phyloP scores from a whole-genome alignment of 2,888 invertebrate genomes.

The Torymus tubicola region DNA sequence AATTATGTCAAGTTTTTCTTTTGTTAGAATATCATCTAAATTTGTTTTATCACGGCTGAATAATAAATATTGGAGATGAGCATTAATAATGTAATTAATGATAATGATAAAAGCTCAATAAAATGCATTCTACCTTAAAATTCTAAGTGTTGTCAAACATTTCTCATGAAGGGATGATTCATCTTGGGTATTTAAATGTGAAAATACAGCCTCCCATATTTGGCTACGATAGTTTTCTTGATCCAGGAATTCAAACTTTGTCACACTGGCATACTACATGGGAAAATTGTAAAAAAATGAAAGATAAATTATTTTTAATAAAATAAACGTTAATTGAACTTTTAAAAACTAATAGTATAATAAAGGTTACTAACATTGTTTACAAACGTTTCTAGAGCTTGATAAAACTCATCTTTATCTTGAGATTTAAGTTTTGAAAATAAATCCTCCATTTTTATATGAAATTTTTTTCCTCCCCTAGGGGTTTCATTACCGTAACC shows the following conservation, averaged over 20 bases:
- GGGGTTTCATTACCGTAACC: not conserved
- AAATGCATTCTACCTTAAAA: slow-evolving; percentile 80
- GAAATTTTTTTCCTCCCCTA: not conserved
- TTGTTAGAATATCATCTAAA: slow-evolving; percentile 83
- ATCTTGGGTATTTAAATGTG: slow-evolving; percentile 78
- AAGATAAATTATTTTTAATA: slow-evolving; percentile 31
- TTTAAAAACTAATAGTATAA: not conserved
- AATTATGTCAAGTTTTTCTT: slow-evolving; percentile 83
- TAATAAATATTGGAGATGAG: slow-evolving; percentile 54
- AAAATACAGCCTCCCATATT: slow-evolving; percentile 82
- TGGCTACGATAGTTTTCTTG: slow-evolving; percentile 78
- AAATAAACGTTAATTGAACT: not conserved
- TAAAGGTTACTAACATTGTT: slow-evolving; percentile 72
- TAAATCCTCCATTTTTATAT: slow-evolving; percentile 60
- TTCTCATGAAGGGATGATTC: slow-evolving; percentile 77
- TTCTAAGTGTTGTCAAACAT: slow-evolving; percentile 81
- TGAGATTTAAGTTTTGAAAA: slow-evolving; percentile 65
- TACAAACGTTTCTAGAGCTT: slow-evolving; percentile 73
- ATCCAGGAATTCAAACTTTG: slow-evolving; percentile 81
- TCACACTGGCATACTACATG: slow-evolving; percentile 79
- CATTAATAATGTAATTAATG: not conserved
- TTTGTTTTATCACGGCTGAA: slow-evolving; percentile 87
- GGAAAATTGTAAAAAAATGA: slow-evolving; percentile 49
- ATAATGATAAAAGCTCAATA: slow-evolving; percentile 14
- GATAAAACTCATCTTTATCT: slow-evolving; percentile 65